These are phyloP conservation scores for Liopterus haemorrhoidalis DNA, from an alignment of 2,888 invertebrate species.

Conservation along the genomic window DNA sequence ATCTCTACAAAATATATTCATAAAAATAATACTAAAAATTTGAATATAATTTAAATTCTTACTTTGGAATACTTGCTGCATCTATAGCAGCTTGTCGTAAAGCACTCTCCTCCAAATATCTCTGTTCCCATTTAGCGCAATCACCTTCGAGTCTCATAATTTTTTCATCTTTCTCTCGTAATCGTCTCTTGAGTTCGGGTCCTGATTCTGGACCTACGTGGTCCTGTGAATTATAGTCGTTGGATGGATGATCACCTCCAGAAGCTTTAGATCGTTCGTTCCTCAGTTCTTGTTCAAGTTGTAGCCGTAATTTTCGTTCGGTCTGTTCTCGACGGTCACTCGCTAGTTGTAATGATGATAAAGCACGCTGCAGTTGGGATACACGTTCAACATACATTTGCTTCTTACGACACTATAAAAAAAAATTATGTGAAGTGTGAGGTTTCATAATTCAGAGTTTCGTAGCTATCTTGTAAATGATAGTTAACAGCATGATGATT, in stretches of 20 bases:
- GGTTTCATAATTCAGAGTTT: too few relatives aligned
- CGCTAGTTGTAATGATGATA: slow-evolving; percentile 74
- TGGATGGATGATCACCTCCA: slow-evolving; percentile 31
- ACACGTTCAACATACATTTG: slow-evolving; percentile 80
- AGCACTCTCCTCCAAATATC: slow-evolving; percentile 75
- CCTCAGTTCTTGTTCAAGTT: slow-evolving; percentile 78
- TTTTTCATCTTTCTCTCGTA: slow-evolving; percentile 64
- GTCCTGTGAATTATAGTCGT: slow-evolving; percentile 40
- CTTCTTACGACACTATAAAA: slow-evolving; percentile 68
- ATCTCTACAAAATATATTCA: slow-evolving; percentile 52
- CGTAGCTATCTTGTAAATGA: too few relatives aligned
- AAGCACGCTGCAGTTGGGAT: slow-evolving; percentile 73
- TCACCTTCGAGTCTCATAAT: slow-evolving; percentile 72
- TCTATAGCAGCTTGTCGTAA: slow-evolving; percentile 74
- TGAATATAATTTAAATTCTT: slow-evolving; percentile 32
- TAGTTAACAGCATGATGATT: too few relatives aligned
- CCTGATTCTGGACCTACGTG: slow-evolving; percentile 51
- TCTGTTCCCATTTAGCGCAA: slow-evolving; percentile 80
- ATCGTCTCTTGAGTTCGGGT: slow-evolving; percentile 57
- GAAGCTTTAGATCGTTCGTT: slow-evolving; percentile 51
- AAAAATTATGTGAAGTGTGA: too few relatives aligned
- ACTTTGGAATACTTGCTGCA: slow-evolving; percentile 71
- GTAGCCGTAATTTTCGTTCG: slow-evolving; percentile 75
- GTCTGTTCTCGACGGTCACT: slow-evolving; percentile 81
- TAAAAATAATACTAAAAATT: slow-evolving; percentile 11